Evolutionary conservation across 2,113 vertebrate species (phyloP), one percentile per base, ranked within the genome.

Genomic region (Thomomys bottae): DNA sequence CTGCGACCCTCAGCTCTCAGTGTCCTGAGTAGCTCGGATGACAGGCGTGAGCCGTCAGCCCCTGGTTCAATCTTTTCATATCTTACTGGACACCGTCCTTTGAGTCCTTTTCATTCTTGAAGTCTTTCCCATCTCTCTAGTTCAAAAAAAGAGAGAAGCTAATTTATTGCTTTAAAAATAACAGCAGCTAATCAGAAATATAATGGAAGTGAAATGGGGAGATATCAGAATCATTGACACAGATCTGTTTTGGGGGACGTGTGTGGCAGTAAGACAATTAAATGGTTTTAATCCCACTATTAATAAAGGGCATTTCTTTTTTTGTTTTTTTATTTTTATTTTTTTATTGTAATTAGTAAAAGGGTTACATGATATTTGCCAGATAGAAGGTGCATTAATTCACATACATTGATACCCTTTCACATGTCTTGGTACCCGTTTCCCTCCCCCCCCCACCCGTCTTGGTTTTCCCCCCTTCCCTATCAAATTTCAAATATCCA

Each of bases 121-220:
- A 79, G 30, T 61, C 91, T 26, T 94, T 78, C 8, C 1, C 34
- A 34, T 88, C 71, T 75, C 70, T 90, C 49, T 49, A 45, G 34
- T 86, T 83, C 59, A 68, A 88, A 89, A 93, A 64, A 93, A 64
- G 11, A 6, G 26, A 79, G 59, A 71, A 61, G n/a, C 57, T 88
- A 82, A 82, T 93, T 81, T 94, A 36, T 95, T 85, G 11, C 82
- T 54, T 96, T 92, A 95, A 92, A 89, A 79, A 75, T 85, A 88
- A 94, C 84, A 81, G 72, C 34, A 71, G 49, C 72, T 89, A 72
- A 91, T 87, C 84, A n/a, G 45, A 86, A 49, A 42, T 77, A 14
- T 0, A 45, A 38, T 64, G 28, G 76, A 88, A 61, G 57, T 67
- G 61, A 57, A 88, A 63, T 17, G 21, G 75, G 82, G 59, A 24